phyloP scores from a whole-genome alignment of 1,140 invertebrate species.

The Drosophila arawakana region DNA sequence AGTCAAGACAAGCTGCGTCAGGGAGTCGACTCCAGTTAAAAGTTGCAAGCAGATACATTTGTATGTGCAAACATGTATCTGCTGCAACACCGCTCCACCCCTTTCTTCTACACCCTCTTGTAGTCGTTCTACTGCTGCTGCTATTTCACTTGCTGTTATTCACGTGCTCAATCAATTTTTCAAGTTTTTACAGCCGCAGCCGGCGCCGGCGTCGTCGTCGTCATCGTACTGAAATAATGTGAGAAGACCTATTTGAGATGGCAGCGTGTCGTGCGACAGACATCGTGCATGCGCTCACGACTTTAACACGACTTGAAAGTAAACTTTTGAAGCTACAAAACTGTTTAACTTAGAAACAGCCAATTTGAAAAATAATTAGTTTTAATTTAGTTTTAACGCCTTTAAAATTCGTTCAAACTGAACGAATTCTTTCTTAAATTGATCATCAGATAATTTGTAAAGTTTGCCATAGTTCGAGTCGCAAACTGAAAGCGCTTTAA shows the following conservation, averaged over 20 bases:
- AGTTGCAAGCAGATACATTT: constrained; percentile 73
- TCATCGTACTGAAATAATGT: neutral
- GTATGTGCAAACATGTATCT: constrained; percentile 66
- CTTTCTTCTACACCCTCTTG: neutral
- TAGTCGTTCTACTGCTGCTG: constrained; percentile 12
- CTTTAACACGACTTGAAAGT: too few species aligned
- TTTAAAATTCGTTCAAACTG: too few species aligned
- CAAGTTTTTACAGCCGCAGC: constrained; percentile 67
- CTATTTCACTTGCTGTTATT: constrained; percentile 76
- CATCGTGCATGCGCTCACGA: too few species aligned
- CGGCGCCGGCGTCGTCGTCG: constrained; percentile 6
- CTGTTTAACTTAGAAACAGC: too few species aligned
- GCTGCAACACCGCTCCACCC: constrained; percentile 6
- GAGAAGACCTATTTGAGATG: constrained; percentile 7
- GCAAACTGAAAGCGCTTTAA: too few species aligned
- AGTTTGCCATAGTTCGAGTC: too few species aligned
- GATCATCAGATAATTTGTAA: too few species aligned
- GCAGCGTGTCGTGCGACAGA: neutral
- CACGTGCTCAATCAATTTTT: constrained; percentile 84
- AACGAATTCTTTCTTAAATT: too few species aligned
- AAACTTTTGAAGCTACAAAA: too few species aligned
- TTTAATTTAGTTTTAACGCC: too few species aligned
- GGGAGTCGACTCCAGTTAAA: constrained; percentile 27
- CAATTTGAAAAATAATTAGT: too few species aligned
- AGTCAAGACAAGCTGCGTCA: constrained; percentile 41